These are phyloP conservation scores for Melanotaenia maccullochi DNA, from an alignment of 2,797 vertebrate species.

Conservation along the genomic window DNA sequence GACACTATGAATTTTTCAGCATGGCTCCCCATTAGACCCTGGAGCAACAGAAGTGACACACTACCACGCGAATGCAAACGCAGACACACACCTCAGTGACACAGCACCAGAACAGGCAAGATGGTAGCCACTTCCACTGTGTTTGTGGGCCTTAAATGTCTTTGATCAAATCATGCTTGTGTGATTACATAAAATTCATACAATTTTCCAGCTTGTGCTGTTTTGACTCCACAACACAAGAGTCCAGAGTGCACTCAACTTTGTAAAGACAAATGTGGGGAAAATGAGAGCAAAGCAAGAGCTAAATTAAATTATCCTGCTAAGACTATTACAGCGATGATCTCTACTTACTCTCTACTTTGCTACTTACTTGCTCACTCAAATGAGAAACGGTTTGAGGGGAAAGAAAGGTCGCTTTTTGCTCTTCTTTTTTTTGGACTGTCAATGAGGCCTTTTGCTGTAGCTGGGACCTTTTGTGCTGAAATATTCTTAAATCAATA, in stretches of 20 bases:
- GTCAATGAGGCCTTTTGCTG: conserved; percentile 70
- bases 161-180: background rate
- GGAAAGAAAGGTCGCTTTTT: conserved; percentile 29
- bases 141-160: background rate
- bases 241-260: conserved; percentile 22
- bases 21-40: conserved; percentile 69
- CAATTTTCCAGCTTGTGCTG: conserved; percentile 7
- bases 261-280: conserved; percentile 51
- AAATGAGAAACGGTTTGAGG: conserved; percentile 47
- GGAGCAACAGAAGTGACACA: conserved; percentile 57
- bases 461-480: conserved; percentile 62
- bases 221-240: conserved; percentile 9
- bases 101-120: conserved; percentile 22
- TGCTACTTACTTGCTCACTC: conserved; percentile 6
- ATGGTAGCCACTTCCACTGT: background rate
- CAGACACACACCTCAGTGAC: conserved; percentile 23
- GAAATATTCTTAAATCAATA: conserved; percentile 77
- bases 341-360: conserved; percentile 51
- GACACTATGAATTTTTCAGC: conserved; percentile 79
- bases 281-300: conserved; percentile 53
- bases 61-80: conserved; percentile 24
- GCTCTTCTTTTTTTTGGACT: conserved; percentile 22
- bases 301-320: conserved; percentile 67
- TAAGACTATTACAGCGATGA: conserved; percentile 61
- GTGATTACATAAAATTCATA: conserved; percentile 21